Evolutionary conservation across 2,113 vertebrate genomes (phyloP).

Genomic region (Paraplagusia blochii): DNA sequence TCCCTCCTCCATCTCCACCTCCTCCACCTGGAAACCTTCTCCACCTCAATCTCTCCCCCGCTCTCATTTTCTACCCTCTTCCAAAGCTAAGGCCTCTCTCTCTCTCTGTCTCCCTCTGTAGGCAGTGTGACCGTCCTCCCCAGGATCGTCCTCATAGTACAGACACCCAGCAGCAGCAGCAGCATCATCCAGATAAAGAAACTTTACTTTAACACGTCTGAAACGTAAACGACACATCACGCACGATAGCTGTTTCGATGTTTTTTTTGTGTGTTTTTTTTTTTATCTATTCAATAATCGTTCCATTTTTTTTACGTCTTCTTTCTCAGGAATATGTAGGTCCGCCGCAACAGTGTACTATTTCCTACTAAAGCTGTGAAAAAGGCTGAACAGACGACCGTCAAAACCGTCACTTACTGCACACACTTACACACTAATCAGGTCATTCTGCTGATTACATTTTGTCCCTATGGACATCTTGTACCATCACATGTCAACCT

Average conservation of each 20-base stretch:
- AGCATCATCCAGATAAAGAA: slow-evolving; percentile 39
- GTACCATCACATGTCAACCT: slow-evolving; percentile 56
- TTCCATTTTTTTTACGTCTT: slow-evolving; percentile 37
- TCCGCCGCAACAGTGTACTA: slow-evolving; percentile 50
- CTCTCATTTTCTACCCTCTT: slow-evolving; percentile 7
- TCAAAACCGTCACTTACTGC: too few species aligned
- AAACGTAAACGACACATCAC: slow-evolving; percentile 33
- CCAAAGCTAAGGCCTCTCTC: slow-evolving; percentile 52
- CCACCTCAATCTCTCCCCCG: slow-evolving; percentile 2
- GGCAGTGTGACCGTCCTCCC: slow-evolving; percentile 29
- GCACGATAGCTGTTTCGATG: slow-evolving; percentile 26
- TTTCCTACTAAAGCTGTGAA: slow-evolving; percentile 47
- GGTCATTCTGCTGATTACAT: slow-evolving; percentile 21
- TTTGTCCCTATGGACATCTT: slow-evolving; percentile 33
- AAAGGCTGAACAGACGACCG: neutral
- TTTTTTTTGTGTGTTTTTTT: too few species aligned
- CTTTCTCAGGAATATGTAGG: slow-evolving; percentile 49
- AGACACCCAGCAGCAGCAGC: slow-evolving; percentile 54
- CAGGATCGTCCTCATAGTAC: slow-evolving; percentile 31
- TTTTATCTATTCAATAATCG: too few species aligned
- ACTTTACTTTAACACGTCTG: slow-evolving; percentile 31
- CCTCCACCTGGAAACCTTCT: slow-evolving; percentile 10
- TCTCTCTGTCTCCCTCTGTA: slow-evolving; percentile 19
- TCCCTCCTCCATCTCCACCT: too few species aligned
- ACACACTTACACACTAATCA: slow-evolving; percentile 7